Conservation (phyloP, 2,113 vertebrate species). For the Chloropsis cyanopogon region DNA sequence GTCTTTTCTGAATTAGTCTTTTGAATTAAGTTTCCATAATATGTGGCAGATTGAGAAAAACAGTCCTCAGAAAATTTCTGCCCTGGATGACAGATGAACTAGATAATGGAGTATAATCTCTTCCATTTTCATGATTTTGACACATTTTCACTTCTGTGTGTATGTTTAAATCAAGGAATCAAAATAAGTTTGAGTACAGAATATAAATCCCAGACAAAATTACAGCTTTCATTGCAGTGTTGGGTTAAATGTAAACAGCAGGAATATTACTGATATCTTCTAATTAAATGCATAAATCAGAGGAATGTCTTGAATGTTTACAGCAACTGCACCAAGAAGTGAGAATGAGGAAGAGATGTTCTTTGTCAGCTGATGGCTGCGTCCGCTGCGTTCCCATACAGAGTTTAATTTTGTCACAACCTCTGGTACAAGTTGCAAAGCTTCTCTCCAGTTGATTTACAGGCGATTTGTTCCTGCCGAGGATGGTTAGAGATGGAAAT, state of each 20-base stretch:
- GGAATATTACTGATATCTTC: not conserved
- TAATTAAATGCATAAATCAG: conserved; percentile 36
- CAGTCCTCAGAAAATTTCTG: conserved; percentile 5
- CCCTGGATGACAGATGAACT: conserved; percentile 32
- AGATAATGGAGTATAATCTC: conserved; percentile 38
- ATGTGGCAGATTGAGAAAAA: conserved; percentile 16
- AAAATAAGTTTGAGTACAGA: conserved; percentile 15
- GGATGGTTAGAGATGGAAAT: not conserved
- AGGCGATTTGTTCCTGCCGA: not conserved
- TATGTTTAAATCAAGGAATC: conserved; percentile 25
- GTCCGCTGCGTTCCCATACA: not conserved
- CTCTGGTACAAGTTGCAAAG: not conserved
- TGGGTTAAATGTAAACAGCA: conserved; percentile 36
- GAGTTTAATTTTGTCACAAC: conserved; percentile 17
- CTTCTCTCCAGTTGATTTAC: not conserved
- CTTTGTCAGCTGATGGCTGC: not conserved
- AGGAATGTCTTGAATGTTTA: not conserved
- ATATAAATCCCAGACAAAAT: conserved; percentile 16
- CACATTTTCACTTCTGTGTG: conserved; percentile 41
- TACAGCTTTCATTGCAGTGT: conserved; percentile 25
- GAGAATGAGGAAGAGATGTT: conserved; percentile 3
- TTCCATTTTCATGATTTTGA: conserved; percentile 46
- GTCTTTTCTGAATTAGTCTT: not conserved
- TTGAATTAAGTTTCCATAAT: conserved; percentile 2
- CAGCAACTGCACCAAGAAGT: not conserved